These are phyloP conservation scores for Phalacrocorax aristotelis DNA, from an alignment of 2,113 vertebrate species.

Conservation along the genomic window DNA sequence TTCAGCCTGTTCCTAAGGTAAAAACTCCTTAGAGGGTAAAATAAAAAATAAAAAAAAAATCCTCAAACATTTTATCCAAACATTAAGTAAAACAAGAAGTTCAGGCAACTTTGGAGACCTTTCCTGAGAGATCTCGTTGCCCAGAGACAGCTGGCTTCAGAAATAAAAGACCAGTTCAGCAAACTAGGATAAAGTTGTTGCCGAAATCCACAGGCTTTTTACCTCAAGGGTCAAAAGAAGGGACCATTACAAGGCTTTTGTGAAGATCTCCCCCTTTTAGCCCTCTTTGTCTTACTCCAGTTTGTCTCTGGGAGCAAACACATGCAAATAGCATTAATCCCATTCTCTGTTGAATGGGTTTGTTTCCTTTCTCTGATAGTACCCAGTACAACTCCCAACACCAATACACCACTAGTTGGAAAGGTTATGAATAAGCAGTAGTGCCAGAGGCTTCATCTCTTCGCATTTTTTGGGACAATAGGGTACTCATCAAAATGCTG, in stretches of 20 bases:
- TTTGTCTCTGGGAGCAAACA: background rate
- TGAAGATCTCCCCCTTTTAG: background rate
- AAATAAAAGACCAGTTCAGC: background rate
- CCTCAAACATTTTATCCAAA: background rate
- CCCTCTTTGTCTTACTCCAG: background rate
- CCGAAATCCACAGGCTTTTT: background rate
- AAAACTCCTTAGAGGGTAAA: background rate
- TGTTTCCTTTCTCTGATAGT: background rate
- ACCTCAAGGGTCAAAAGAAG: background rate
- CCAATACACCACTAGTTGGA: background rate
- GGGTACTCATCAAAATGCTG: background rate
- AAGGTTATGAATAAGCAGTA: background rate
- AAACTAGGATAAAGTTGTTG: background rate
- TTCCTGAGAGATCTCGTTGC: background rate
- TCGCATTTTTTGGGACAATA: background rate
- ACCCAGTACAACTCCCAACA: background rate
- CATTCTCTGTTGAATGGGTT: background rate
- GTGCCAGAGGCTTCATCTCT: background rate
- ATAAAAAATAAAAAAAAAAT: background rate
- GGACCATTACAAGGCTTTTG: background rate
- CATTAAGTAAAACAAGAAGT: background rate
- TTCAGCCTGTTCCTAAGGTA: background rate
- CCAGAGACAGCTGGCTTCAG: background rate
- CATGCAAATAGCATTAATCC: background rate
- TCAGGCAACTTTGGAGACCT: background rate